Conservation (phyloP, 2,797 vertebrate species). For the Hephaestus fuliginosus region DNA sequence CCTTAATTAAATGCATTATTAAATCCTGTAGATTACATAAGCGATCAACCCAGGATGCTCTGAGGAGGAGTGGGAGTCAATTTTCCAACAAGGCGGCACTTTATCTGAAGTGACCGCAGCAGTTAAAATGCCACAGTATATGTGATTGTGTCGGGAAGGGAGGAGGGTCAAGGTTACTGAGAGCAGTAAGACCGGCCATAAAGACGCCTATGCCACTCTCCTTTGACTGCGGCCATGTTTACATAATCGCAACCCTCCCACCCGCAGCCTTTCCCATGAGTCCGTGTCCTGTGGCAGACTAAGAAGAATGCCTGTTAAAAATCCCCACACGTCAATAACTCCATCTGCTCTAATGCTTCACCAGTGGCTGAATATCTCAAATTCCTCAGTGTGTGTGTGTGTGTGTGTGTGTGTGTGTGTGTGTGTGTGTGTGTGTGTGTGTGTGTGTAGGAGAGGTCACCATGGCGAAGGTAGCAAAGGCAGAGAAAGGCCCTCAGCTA, state of each 20-base stretch:
- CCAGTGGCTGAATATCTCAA: constrained; percentile 37
- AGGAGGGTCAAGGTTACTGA: constrained; percentile 41
- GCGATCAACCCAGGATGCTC: constrained; percentile 38
- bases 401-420: constrained; percentile 2
- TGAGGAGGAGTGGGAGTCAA: constrained; percentile 59
- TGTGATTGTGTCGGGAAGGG: background rate
- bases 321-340: constrained; percentile 43
- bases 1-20: constrained; percentile 70
- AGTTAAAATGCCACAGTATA: constrained; percentile 16
- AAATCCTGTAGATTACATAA: constrained; percentile 73
- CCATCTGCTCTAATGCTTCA: constrained; percentile 49
- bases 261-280: constrained; percentile 4
- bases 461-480: constrained; percentile 59
- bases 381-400: constrained; percentile 43
- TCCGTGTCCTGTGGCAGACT: constrained; percentile 34
- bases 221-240: constrained; percentile 34
- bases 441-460: constrained; percentile 45
- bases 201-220: constrained; percentile 29
- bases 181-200: constrained; percentile 33
- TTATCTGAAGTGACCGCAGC: constrained; percentile 37
- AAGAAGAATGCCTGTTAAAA: constrained; percentile 54
- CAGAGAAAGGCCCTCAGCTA: constrained; percentile 65
- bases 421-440: constrained; percentile 12
- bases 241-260: constrained; percentile 54
- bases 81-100: constrained; percentile 39